These are phyloP conservation scores for Plectrocnemia conspersa DNA, from an alignment of 1,140 invertebrate species.

Conservation along the genomic window DNA sequence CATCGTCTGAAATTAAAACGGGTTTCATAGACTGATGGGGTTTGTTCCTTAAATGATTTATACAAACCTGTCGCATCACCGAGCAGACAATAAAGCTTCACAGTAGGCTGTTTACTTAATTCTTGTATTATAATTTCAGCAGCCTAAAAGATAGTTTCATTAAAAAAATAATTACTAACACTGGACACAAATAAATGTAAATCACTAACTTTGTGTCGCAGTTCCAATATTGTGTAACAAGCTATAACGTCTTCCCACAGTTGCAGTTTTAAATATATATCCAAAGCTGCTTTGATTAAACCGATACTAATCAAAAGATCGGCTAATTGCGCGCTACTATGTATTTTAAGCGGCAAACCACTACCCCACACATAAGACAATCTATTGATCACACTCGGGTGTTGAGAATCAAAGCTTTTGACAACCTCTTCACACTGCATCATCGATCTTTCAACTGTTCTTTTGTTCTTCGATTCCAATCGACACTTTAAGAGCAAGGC, in stretches of 20 bases:
- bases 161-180: neutral
- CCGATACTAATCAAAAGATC: conserved; percentile 76
- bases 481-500: conserved; percentile 68
- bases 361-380: conserved; percentile 61
- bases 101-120: conserved; percentile 73
- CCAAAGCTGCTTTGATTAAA: conserved; percentile 77
- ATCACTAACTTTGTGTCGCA: conserved; percentile 70
- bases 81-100: conserved; percentile 83
- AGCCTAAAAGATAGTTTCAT: conserved; percentile 56
- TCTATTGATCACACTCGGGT: conserved; percentile 23
- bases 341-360: conserved; percentile 68
- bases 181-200: conserved; percentile 1
- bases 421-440: conserved; percentile 79
- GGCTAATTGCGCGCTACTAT: conserved; percentile 69
- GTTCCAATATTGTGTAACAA: conserved; percentile 80
- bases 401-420: conserved; percentile 39
- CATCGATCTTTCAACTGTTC: conserved; percentile 82
- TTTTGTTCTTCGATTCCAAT: conserved; percentile 68
- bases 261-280: conserved; percentile 73
- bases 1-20: conserved; percentile 57
- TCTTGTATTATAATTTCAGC: conserved; percentile 83
- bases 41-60: neutral
- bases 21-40: too few species aligned
- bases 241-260: conserved; percentile 91
- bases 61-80: conserved; percentile 57